Evolutionary conservation across 2,888 invertebrate genomes (phyloP), one percentile per base, ranked within the genome.

Genomic region (Pterobdella sp.): DNA sequence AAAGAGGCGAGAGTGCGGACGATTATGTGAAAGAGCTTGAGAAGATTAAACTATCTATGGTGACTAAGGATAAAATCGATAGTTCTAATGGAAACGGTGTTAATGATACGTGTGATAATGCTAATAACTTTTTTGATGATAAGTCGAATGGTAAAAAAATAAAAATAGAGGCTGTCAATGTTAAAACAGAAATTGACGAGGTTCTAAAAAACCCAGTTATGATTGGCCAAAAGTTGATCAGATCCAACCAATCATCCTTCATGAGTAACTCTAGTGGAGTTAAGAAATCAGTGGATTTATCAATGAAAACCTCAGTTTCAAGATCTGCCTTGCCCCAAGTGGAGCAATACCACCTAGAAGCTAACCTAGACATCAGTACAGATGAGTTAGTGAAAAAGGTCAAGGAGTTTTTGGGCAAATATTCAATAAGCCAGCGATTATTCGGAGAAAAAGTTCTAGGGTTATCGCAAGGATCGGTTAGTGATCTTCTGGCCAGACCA

Each of bases 291-390:
- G 49, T 42, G 4, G 60, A 18, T 14, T 14, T 26, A 18, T 4
- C 60, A 22, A 14, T 18, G 18, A 56, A 18, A 26, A 56, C 60
- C 10, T 56, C 60, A 22, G 3, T 56, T 4, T 56, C 14, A 56
- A 7, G 69, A 29, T 94, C 95, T 37, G 94, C 96, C 67, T 88
- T 97, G 79, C 95, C 96, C 63, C 96, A 97, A 1, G 95, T 98
- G 78, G 95, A 96, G 0, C 97, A 97, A 83, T 95, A 96, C 81
- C 95, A 98, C 83, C 97, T 97, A 85, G 97, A 98, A 85, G 90
- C 93, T 86, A 96, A 94, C 86, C 93, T 95, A 83, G 93, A 93
- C 84, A 88, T 98, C 77, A 96, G 97, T 84, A 98, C 98, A 0
- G 97, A 98, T 85, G 96, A 97, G 77, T 93, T 98, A 79, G 98